Base-by-base conservation (phyloP, 2,113 vertebrate species). In the Gnathonemus longibarbis region DNA sequence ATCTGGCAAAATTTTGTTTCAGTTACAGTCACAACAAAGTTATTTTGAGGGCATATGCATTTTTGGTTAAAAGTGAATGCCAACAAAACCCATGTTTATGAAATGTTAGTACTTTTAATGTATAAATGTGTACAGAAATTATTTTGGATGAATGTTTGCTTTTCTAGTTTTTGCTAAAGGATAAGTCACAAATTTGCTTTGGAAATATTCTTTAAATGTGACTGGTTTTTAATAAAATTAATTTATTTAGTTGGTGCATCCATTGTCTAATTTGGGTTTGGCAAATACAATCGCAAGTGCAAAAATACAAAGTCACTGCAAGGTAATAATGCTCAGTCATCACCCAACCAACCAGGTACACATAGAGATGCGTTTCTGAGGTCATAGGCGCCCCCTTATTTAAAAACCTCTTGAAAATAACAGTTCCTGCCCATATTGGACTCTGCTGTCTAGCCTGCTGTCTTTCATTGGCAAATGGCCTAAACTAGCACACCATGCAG, bases 181-280 rank as follows among this genome's bases (percentile, higher is more conserved):
- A 35, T 56, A 90, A 84, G 88, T 52, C 21, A 49, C 84, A n/a
- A 45, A 27, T 27, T 48, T 10, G 84, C 90, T 45, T 88, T 88
- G 49, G 86, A 42, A 87, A 11, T 91, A 21, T 52, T 84, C 46
- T 48, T 80, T 80, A 80, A 74, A 88, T 92, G 91, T 94, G 86
- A 91, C 92, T 74, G 94, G 92, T 94, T 92, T 87, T 92, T 92
- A 90, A 90, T 88, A 93, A 94, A 95, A 93, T 93, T 94, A 94
- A 95, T 89, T 93, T 94, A 92, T 95, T 95, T 86, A 49, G 27
- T 48, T 48, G 10, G 19, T 24, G 46, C 39, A 3, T 39, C 39
- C n/a, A 88, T 91, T 24, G 45, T 84, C 35, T 11, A 27, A 19
- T 84, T 84, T 39, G 39, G 80, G 11, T 84, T 39, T 5, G 80